Evolutionary conservation across 2,888 invertebrate genomes (phyloP), one percentile per base, ranked within the genome.

Genomic region (Eumacrocentrus americanus): DNA sequence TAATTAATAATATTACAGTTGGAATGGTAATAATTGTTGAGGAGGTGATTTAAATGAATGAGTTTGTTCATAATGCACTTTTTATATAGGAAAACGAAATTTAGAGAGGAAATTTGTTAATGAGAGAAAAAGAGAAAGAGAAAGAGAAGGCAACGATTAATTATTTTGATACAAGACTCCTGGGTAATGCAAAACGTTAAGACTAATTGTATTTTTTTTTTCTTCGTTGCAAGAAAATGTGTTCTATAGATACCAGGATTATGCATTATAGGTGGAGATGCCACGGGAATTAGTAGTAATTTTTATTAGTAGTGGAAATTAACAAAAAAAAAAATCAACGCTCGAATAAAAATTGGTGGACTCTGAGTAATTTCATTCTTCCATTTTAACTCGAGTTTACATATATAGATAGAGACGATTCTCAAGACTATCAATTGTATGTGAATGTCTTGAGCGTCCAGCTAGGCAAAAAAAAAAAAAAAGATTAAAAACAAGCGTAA

Each of bases 311-410:
- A n/a, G n/a, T n/a, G n/a, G n/a, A n/a, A 29, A 29, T 6, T 29
- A 29, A 29, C 29, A 29, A 29, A 38, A 38, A 38, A 38, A 38
- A 34, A 34, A 29, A 29, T 6, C 1, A 34, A 34, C 1, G n/a
- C 7, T 11, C 34, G 34, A 34, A 34, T 2, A 34, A 2, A 34
- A 34, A 34, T 34, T n/a, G n/a, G n/a, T n/a, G n/a, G n/a, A n/a
- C n/a, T 25, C 29, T n/a, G 38, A 53, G 46, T 48, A 37, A 44
- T 20, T 40, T 42, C 52, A 60, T 57, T 62, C 57, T 6, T 29
- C 9, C 9, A 29, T 29, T 6, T 29, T 29, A 6, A 29, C 29
- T 29, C 29, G 29, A 29, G 9, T 9, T 9, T 29, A 29, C 29
- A 29, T 9, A 9, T 29, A 29, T 29, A 29, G 5, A 29, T 29